phyloP scores from a whole-genome alignment of 1,140 invertebrate genomes.

The Drosophila nannoptera region DNA sequence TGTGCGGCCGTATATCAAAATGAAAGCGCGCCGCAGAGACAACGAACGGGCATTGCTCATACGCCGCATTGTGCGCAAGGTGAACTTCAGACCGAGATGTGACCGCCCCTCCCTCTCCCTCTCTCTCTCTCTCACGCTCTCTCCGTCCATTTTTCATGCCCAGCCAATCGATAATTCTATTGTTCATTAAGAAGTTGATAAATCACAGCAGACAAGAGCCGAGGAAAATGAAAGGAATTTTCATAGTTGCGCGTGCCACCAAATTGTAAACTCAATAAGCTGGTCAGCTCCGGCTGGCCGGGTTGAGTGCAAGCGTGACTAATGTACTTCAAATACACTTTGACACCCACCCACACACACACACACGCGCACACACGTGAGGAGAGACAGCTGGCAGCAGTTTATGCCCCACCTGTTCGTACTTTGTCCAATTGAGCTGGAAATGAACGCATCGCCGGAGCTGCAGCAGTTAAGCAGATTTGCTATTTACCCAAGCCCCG shows the following conservation, averaged over 20 bases:
- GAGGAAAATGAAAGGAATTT: constrained; percentile 42
- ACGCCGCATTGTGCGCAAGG: constrained; percentile 54
- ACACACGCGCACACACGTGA: not conserved
- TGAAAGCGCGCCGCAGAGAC: constrained; percentile 49
- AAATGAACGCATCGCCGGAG: constrained; percentile 39
- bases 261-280: constrained; percentile 42
- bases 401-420: constrained; percentile 36
- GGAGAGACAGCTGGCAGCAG: not conserved
- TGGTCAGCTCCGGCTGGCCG: constrained; percentile 16
- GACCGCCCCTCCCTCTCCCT: not conserved
- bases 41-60: constrained; percentile 53
- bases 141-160: constrained; percentile 54
- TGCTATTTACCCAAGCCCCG: constrained; percentile 12
- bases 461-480: constrained; percentile 38
- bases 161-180: constrained; percentile 72
- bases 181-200: constrained; percentile 76
- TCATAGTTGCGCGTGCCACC: constrained; percentile 36
- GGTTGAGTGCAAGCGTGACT: constrained; percentile 31
- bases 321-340: constrained; percentile 49
- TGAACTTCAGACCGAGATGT: constrained; percentile 5
- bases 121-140: no score
- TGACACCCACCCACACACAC: constrained; percentile 22
- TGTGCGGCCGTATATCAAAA: constrained; percentile 60
- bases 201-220: no score
- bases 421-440: constrained; percentile 42